Evolutionary conservation across 2,113 vertebrate genomes (phyloP).

Genomic region (Eublepharis macularius): DNA sequence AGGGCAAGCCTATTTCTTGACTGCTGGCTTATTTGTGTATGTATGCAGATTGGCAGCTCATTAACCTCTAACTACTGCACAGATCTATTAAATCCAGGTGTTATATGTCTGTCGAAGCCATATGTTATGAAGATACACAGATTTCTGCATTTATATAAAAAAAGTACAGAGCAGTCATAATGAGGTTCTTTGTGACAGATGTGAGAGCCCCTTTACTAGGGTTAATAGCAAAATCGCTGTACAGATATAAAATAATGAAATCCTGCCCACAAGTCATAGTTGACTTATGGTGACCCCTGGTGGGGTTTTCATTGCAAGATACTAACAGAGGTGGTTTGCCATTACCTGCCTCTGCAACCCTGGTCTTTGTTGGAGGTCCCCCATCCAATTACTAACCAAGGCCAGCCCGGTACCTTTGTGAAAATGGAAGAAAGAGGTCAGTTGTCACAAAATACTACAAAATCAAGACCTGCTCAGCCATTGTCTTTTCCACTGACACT

Average conservation of each 20-base stretch:
- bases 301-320: too few relatives aligned
- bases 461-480: neutral
- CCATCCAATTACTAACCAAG: too few relatives aligned
- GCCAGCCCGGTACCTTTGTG: neutral
- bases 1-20: too few relatives aligned
- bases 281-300: too few relatives aligned
- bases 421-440: neutral
- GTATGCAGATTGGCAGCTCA: neutral
- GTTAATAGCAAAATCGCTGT: slow-evolving; percentile 13
- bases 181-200: neutral
- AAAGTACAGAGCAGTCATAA: neutral
- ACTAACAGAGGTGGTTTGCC: too few relatives aligned
- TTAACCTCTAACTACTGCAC: neutral
- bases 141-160: neutral
- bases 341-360: too few relatives aligned
- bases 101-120: neutral
- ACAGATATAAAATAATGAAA: too few relatives aligned
- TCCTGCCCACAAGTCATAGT: too few relatives aligned
- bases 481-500: neutral
- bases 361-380: too few relatives aligned
- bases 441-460: neutral
- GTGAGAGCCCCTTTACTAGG: neutral
- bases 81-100: neutral
- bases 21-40: neutral
- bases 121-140: neutral